Base-by-base conservation (phyloP, 2,888 invertebrate species). In the Yponomeuta sedellus region DNA sequence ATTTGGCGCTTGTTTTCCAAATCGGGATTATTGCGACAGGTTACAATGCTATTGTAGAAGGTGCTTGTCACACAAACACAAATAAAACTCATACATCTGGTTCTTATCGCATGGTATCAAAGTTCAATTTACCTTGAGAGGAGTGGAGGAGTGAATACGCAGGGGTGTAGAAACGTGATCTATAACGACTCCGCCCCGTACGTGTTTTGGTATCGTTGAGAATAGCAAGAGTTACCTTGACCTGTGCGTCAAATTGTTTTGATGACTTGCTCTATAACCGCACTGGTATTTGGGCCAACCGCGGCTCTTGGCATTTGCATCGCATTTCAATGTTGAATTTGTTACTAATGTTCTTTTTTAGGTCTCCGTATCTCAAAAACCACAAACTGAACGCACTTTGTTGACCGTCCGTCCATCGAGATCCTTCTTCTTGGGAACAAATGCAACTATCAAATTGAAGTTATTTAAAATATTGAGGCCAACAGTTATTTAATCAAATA, bases 191-290 rank as follows among this genome's bases (percentile, higher is more conserved):
- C 77, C 80, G 79, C 80, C 79, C 75, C 70, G 69, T 64, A 68
- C 70, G 40, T 75, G 74, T 72, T 66, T 12, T 67, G 66, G 64
- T 70, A 66, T 66, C 68, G 70, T 70, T 69, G 69, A 65, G 73
- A 67, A 76, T 75, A 34, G 34, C 63, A 56, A 28, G 34, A 11
- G 4, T 22, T 20, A 28, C 88, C 88, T 86, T 87, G 82, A 85
- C 70, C 71, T 79, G 85, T 85, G 85, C 76, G 75, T 82, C 81
- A 62, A 39, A 81, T 69, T 70, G 68, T 58, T 73, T 70, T 73
- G 61, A 61, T 61, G 61, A 61, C 61, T 61, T 61, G 61, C 34
- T 61, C 25, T 25, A 61, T 61, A 28, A 20, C 28, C n/a, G 34
- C 28, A 28, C 16, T 12, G 28, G 34, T 61, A 34, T 28, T 34